phyloP scores from a whole-genome alignment of 2,888 invertebrate genomes.

The Andricus curvator region DNA sequence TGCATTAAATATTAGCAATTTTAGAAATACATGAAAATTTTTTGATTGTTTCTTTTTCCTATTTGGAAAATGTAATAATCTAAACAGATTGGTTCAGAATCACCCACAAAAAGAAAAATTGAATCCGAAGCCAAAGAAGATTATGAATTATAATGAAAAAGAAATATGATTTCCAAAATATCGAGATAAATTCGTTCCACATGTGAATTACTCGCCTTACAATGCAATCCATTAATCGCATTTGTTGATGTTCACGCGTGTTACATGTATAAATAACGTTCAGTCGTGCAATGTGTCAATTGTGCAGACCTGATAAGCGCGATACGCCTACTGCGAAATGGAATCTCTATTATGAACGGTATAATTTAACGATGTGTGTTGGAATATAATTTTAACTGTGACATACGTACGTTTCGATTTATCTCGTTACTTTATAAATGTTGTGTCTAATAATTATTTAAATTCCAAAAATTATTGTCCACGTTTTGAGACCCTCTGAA shows the following conservation, averaged over 20 bases:
- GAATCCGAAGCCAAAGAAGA: too few relatives aligned
- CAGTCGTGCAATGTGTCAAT: not conserved
- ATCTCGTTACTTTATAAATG: not conserved
- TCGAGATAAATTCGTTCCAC: not conserved
- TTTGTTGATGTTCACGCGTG: not conserved
- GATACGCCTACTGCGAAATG: conserved; percentile 17
- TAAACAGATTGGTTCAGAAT: too few relatives aligned
- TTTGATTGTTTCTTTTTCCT: too few relatives aligned
- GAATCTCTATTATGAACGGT: not conserved
- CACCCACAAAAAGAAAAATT: too few relatives aligned
- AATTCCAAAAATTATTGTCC: too few relatives aligned
- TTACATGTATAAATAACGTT: not conserved
- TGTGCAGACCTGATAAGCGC: conserved; percentile 4
- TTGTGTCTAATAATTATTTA: not conserved
- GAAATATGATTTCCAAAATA: not conserved
- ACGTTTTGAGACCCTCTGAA: too few relatives aligned
- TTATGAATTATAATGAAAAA: not conserved
- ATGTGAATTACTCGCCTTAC: not conserved
- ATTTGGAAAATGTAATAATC: too few relatives aligned
- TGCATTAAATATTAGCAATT: too few relatives aligned
- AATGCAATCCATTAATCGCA: not conserved
- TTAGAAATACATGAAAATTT: too few relatives aligned
- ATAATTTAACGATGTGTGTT: not conserved
- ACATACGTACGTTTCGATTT: too few relatives aligned
- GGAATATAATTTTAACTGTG: not conserved